These are phyloP conservation scores for Brachionus calyciflorus DNA, from an alignment of 1,140 invertebrate species.

Conservation along the genomic window DNA sequence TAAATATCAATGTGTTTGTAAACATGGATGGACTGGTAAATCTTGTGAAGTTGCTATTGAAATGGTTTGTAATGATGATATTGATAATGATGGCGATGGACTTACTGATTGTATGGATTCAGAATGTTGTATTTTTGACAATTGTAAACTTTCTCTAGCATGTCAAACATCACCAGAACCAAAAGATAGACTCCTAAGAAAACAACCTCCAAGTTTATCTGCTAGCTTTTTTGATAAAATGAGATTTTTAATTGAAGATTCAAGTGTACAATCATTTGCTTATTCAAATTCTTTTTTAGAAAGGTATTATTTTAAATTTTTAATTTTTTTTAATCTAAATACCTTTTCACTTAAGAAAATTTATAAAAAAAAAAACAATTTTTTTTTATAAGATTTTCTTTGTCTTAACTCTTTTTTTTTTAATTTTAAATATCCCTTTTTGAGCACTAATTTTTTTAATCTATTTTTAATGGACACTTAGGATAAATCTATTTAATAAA, in stretches of 20 bases:
- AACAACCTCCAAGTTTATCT: slow-evolving; percentile 88
- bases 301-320: slow-evolving; percentile 73
- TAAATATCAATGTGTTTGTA: slow-evolving; percentile 87
- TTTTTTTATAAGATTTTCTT: slow-evolving; percentile 29
- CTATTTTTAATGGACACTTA: background rate
- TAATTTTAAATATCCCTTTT: background rate
- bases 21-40: slow-evolving; percentile 84
- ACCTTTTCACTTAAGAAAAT: background rate
- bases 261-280: slow-evolving; percentile 92
- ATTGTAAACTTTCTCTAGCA: slow-evolving; percentile 78
- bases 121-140: slow-evolving; percentile 81
- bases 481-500: slow-evolving; percentile 47
- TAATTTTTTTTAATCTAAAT: slow-evolving; percentile 32
- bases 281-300: slow-evolving; percentile 90
- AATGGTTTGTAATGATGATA: slow-evolving; percentile 81
- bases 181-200: slow-evolving; percentile 82
- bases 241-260: slow-evolving; percentile 95
- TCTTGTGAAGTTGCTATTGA: slow-evolving; percentile 87
- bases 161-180: slow-evolving; percentile 88
- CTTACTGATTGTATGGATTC: slow-evolving; percentile 93
- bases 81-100: slow-evolving; percentile 96
- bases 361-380: background rate
- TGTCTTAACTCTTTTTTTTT: background rate
- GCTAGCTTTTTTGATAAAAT: slow-evolving; percentile 96
- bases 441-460: slow-evolving; percentile 3